Evolutionary conservation across 2,113 vertebrate species (phyloP), one percentile per base, ranked within the genome.

Genomic region (Aramus guarauna): DNA sequence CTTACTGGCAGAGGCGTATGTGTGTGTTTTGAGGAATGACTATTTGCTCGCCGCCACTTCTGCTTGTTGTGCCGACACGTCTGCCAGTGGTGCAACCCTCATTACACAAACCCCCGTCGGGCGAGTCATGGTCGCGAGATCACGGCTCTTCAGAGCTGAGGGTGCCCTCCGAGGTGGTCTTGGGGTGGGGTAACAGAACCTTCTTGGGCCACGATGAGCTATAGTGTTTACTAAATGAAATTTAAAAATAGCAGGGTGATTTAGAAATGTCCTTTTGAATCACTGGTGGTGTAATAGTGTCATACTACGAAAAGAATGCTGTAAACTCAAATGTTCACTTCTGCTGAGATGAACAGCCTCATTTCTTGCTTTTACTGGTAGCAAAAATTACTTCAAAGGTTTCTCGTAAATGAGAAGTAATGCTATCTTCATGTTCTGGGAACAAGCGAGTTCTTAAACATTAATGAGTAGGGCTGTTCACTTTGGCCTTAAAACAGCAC

Each of bases 41-140:
- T 92, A 11, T 92, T 93, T 94, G 91, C 80, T 60, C 6, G 2
- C 45, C 84, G 92, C 71, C 90, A 73, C 75, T 68, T 41, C 47
- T 96, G 68, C 97, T 98, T 98, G 96, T 23, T 91, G 80, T 81
- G 73, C 88, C 10, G 3, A 50, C 26, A 37, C 91, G 30, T 45
- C 62, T 90, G 67, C 66, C 96, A 93, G 37, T 64, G 88, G 94
- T 62, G 82, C 94, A 94, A 92, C 68, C 18, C 56, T 96, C 91
- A 96, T 96, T 92, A n/a, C 82, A 93, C 96, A 94, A 90, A 39
- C n/a, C 69, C 84, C 79, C 1, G 0, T 77, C 39, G n/a, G 72
- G 36, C 4, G 5, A 96, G 71, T 86, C 56, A 91, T 18, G 63
- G 93, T 45, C 93, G 73, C 75, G 73, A 22, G 91, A 96, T 96